These are phyloP conservation scores for Mesorhabditis spiculigera DNA, from an alignment of 2,888 invertebrate species.

Conservation along the genomic window DNA sequence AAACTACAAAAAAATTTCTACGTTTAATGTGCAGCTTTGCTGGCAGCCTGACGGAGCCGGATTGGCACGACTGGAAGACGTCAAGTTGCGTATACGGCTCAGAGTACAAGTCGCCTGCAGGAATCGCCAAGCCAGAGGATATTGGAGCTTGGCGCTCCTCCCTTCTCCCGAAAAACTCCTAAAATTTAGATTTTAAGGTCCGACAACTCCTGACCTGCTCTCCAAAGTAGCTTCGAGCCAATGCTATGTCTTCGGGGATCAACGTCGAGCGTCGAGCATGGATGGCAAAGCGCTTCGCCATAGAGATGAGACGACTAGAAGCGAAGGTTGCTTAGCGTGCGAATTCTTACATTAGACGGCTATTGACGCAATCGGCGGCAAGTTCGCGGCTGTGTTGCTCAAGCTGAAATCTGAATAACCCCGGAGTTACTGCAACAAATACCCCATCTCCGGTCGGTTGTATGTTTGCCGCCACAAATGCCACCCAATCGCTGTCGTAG, in stretches of 20 bases:
- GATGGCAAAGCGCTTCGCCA: not conserved
- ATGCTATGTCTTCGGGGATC: not conserved
- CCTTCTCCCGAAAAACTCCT: not conserved
- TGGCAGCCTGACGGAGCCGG: not conserved
- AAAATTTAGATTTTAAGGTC: not conserved
- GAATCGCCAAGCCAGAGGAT: not conserved
- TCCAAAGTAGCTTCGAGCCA: not conserved
- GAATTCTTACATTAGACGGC: no score
- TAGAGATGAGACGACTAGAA: not conserved
- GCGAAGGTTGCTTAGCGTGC: no score
- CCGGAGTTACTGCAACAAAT: no score
- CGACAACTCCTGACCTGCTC: not conserved
- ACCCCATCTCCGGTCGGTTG: no score
- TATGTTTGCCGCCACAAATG: no score
- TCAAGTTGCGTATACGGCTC: not conserved
- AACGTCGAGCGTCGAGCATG: not conserved
- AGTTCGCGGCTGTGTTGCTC: no score
- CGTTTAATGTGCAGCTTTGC: not conserved
- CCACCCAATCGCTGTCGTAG: no score
- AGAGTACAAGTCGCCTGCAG: not conserved
- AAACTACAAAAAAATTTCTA: not conserved
- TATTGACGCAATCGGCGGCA: no score
- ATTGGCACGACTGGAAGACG: not conserved
- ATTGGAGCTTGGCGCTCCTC: not conserved
- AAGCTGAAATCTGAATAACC: no score